Evolutionary conservation across 2,113 vertebrate species (phyloP).

Genomic region (Eidolon helvum): DNA sequence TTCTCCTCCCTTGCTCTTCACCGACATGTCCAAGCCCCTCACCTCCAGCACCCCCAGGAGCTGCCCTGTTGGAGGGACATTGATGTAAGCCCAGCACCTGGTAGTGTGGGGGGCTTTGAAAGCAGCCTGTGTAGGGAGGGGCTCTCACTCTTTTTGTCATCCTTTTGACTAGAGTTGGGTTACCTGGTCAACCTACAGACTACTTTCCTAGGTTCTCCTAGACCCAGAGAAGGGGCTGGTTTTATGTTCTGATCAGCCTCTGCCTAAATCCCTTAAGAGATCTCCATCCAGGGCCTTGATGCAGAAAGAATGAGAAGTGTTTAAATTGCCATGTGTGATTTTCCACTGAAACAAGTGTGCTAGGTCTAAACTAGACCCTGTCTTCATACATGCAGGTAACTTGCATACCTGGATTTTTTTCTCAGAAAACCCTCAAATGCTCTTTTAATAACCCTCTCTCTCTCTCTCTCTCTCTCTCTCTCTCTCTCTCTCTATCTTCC

Average conservation of each 20-base stretch:
- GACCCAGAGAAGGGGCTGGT: constrained; percentile 37
- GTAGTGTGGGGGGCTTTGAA: accelerated
- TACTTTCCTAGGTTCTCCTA: not conserved
- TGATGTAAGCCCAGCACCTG: constrained; percentile 57
- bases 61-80: constrained; percentile 32
- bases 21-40: constrained; percentile 34
- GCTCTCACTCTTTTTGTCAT: constrained; percentile 57
- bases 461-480: too few species aligned
- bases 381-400: constrained; percentile 44
- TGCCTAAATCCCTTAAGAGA: not conserved
- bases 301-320: constrained; percentile 61
- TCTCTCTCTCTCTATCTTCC: not conserved
- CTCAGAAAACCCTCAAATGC: constrained; percentile 54
- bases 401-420: constrained; percentile 51
- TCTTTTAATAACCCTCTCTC: constrained; percentile 58
- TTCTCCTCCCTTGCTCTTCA: constrained; percentile 13
- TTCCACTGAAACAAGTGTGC: constrained; percentile 37
- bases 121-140: constrained; percentile 6
- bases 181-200: constrained; percentile 41
- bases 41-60: constrained; percentile 59
- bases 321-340: not conserved
- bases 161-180: not conserved
- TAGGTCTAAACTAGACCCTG: not conserved
- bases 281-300: constrained; percentile 27
- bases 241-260: constrained; percentile 42